These are phyloP conservation scores for Drosophila mayaguana DNA, from an alignment of 2,888 invertebrate species.

Conservation along the genomic window DNA sequence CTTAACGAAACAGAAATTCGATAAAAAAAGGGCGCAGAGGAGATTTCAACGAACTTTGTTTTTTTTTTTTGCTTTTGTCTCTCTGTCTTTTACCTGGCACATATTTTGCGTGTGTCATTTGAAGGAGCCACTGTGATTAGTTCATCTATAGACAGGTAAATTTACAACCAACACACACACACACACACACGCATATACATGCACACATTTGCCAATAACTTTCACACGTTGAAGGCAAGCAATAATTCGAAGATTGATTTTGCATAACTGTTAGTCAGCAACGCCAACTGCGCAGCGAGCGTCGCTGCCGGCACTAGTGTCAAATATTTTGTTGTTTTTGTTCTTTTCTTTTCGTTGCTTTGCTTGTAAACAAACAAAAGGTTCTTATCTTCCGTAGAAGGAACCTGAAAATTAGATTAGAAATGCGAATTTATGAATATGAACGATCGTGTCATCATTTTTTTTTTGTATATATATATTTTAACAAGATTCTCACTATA, in stretches of 20 bases:
- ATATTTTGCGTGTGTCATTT: slow-evolving; percentile 25
- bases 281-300: slow-evolving; percentile 11
- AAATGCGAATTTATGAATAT: slow-evolving; percentile 21
- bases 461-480: background rate
- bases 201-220: slow-evolving; percentile 33
- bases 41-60: slow-evolving; percentile 13
- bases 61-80: background rate
- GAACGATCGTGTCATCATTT: slow-evolving; percentile 31
- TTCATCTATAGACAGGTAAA: slow-evolving; percentile 43
- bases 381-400: slow-evolving; percentile 29
- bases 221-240: slow-evolving; percentile 38
- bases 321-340: slow-evolving; percentile 11
- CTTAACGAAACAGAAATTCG: slow-evolving; percentile 36
- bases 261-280: slow-evolving; percentile 55
- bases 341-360: slow-evolving; percentile 3
- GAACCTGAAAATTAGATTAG: slow-evolving; percentile 24
- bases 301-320: slow-evolving; percentile 23
- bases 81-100: slow-evolving; percentile 31
- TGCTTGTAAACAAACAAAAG: slow-evolving; percentile 58
- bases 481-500: slow-evolving; percentile 41
- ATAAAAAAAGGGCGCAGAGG: slow-evolving; percentile 32
- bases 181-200: background rate
- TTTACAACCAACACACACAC: slow-evolving; percentile 10
- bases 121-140: slow-evolving; percentile 47
- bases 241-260: slow-evolving; percentile 31